Percentiles rank a stretch among this genome's conserved stretches.
Evolutionary conservation across 2,113 vertebrate species (phyloP).

Genomic region (Phasianus colchicus): DNA sequence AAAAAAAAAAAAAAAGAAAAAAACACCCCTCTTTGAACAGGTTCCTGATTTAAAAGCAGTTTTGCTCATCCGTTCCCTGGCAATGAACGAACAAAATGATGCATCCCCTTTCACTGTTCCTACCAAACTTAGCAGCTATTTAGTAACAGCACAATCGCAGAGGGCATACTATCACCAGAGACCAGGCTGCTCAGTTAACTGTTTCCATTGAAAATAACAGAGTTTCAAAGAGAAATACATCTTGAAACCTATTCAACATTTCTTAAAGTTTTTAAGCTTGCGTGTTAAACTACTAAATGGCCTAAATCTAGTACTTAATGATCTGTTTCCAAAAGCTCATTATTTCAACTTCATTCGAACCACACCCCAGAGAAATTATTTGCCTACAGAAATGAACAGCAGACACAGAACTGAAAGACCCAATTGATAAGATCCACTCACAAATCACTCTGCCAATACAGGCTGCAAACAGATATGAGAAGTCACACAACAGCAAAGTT

Average conservation of each 20-base stretch:
- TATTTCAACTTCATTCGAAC: background rate
- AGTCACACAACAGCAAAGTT: background rate
- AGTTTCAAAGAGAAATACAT: background rate
- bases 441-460: constrained; percentile 39
- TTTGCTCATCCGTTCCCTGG: background rate
- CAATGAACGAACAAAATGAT: background rate
- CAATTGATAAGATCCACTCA: background rate
- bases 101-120: background rate
- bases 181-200: background rate
- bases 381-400: constrained; percentile 9
- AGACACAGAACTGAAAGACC: constrained; percentile 4
- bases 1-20: background rate
- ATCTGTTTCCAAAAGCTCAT: background rate
- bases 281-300: background rate
- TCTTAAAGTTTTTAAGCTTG: background rate
- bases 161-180: background rate
- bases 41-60: background rate
- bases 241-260: background rate
- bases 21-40: background rate
- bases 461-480: constrained; percentile 29
- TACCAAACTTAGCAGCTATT: background rate
- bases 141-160: background rate
- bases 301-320: background rate
- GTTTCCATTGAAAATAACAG: background rate
- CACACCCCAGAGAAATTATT: background rate